Evolutionary conservation across 2,888 invertebrate genomes (phyloP), one percentile per base, ranked within the genome.

Genomic region (Griposia aprilina): DNA sequence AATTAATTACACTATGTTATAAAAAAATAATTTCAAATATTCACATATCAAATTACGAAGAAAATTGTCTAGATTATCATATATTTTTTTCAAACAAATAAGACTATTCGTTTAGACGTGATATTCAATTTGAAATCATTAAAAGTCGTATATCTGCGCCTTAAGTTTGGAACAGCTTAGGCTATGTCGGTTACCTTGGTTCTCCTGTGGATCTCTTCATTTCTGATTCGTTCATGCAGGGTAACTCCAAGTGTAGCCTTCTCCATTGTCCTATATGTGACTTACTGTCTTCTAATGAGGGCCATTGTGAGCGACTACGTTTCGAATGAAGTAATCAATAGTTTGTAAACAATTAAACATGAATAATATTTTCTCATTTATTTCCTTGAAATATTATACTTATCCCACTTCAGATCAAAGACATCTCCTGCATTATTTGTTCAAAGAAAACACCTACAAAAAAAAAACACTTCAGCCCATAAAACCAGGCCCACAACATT

Each of bases 401-500:
- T n/a, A 20, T 77, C 8, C 13, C 66, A 41, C 11, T 4, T 13
- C 23, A 26, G 5, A 48, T 77, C n/a, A 50, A 50, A 68, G 45
- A 45, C 1, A 13, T 20, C 17, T 17, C 15, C 23, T 52, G 5
- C 5, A 60, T 41, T 45, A 65, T 45, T 50, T 26, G 6, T 17
- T 48, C 1, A 52, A 48, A 67, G 17, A 73, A 82, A 72, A 55
- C n/a, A 71, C 15, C 55, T 30, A 48, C 17, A 5, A 23, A 62
- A 20, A 20, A 4, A 23, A 13, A 66, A 76, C 36, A 60, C 26
- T 60, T 2, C 11, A 45, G 17, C 63, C 62, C 66, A 78, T 68
- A 77, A 78, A 73, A 78, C 41, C 50, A 67, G 45, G 62, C 70
- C 67, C 71, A 83, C 79, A 79, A 69, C 78, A 86, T 83, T 84